phyloP scores from a whole-genome alignment of 2,888 invertebrate genomes.

The Operophtera brumata region DNA sequence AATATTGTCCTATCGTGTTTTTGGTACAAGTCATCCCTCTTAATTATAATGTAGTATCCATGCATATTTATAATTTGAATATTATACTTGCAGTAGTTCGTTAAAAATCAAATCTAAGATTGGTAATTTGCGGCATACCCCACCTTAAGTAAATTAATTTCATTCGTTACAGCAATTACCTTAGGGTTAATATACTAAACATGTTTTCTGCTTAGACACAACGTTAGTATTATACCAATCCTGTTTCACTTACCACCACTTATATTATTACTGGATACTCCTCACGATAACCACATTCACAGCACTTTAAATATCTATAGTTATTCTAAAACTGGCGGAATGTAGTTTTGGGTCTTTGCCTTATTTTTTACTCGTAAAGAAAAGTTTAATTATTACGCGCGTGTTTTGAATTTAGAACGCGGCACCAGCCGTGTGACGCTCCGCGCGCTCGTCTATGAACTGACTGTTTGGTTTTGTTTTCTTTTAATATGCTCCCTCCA shows the following conservation, averaged over 20 bases:
- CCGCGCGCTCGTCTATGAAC: conserved; percentile 61
- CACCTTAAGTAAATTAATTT: conserved; percentile 18
- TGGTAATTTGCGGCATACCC: no score
- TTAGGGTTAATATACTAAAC: conserved; percentile 45
- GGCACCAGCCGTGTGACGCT: conserved; percentile 48
- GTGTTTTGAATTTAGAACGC: conserved; percentile 40
- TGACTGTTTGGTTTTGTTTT: conserved; percentile 48
- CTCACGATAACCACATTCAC: conserved; percentile 46
- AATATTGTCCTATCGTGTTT: no score
- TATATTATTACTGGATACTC: conserved; percentile 44
- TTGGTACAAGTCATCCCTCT: no score
- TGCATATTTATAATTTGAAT: no score
- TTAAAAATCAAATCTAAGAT: no score
- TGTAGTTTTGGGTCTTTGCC: conserved; percentile 40
- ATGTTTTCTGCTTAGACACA: conserved; percentile 43
- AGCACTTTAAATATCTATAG: conserved; percentile 38
- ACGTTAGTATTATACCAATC: conserved; percentile 46
- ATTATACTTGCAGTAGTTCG: no score
- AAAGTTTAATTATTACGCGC: conserved; percentile 48
- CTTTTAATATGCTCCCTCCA: conserved; percentile 39
- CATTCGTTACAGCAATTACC: conserved; percentile 32
- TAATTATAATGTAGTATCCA: no score
- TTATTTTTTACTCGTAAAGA: conserved; percentile 40
- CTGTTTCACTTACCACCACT: conserved; percentile 62
- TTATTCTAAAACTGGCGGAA: conserved; percentile 35